These are phyloP conservation scores for Microctonus brassicae DNA, from an alignment of 2,888 invertebrate species.

Conservation along the genomic window DNA sequence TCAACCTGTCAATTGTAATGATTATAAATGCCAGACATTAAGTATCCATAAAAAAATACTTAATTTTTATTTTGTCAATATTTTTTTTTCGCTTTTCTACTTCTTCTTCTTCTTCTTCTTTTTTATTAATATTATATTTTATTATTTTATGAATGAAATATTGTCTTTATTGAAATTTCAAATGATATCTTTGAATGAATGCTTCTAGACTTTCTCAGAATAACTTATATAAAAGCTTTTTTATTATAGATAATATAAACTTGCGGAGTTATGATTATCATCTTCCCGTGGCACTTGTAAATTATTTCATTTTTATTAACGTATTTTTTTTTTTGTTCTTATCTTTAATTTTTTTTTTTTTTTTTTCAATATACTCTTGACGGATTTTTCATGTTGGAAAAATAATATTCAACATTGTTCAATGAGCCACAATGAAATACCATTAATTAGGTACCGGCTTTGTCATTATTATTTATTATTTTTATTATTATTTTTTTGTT, in stretches of 20 bases:
- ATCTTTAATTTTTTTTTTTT: no score
- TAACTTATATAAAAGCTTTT: not conserved
- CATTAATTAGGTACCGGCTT: not conserved
- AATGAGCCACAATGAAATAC: not conserved
- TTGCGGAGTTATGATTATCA: not conserved
- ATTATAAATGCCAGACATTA: no score
- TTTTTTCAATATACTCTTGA: not conserved
- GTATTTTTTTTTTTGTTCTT: not conserved
- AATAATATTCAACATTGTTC: not conserved
- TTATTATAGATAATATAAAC: not conserved
- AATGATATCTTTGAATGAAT: no score
- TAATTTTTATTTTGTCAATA: no score
- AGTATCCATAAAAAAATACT: no score
- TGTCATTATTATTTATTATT: not conserved
- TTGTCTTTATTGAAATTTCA: no score
- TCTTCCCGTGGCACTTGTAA: not conserved
- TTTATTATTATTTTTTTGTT: not conserved
- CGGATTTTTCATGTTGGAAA: not conserved
- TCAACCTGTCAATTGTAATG: not conserved
- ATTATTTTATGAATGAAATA: no score
- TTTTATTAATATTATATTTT: no score
- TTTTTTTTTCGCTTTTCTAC: no score
- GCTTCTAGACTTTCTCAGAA: no score
- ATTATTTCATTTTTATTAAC: no score
- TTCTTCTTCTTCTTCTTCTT: no score